Evolutionary conservation across 2,797 vertebrate species (phyloP), one percentile per base, ranked within the genome.

Genomic region (Anabacerthia variegaticeps): DNA sequence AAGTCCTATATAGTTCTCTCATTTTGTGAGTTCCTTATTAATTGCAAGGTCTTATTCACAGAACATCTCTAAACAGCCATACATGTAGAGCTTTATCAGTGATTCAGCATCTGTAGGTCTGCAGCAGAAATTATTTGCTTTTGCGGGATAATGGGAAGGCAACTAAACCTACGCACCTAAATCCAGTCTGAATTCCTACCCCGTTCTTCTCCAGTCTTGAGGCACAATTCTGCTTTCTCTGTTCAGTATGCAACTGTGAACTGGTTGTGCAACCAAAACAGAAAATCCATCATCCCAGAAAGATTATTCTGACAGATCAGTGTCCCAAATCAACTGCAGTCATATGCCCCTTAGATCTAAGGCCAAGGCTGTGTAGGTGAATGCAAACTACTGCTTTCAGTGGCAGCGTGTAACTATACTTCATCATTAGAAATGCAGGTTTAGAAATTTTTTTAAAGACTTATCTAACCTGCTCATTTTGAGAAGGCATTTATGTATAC

Each of bases 1-100:
- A 74, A 58, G 84, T 23, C 74, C 48, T 66, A 84, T 3, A 19
- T 1, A 78, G 58, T 62, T 12, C 24, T 62, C 71, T 85, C 43
- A n/a, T 62, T 91, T 73, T 54, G 23, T 68, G 14, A 92, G n/a
- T 41, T 91, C 37, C 41, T 71, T 61, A 54, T 62, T 83, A 80
- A 77, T n/a, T 58, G 26, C 51, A 89, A 74, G 32, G 16, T 71
- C 77, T 92, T 95, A 91, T 71, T 89, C 69, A 88, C 6, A 94
- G 28, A 30, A 54, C 37, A 76, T 46, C 32, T 68, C 34, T 80
- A 12, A 92, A 68, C 10, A 83, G 65, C 51, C 54, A 72, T 26
- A 89, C 17, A 61, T 48, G 44, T 13, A 52, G 49, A 91, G 43
- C 36, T 85, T 67, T 77, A 80, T 32, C 24, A 36, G 24, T 85